Percentiles rank a stretch among this genome's conserved stretches.
These are phyloP conservation scores for Zaprionus vittiger DNA, from an alignment of 1,140 invertebrate species.

Conservation along the genomic window DNA sequence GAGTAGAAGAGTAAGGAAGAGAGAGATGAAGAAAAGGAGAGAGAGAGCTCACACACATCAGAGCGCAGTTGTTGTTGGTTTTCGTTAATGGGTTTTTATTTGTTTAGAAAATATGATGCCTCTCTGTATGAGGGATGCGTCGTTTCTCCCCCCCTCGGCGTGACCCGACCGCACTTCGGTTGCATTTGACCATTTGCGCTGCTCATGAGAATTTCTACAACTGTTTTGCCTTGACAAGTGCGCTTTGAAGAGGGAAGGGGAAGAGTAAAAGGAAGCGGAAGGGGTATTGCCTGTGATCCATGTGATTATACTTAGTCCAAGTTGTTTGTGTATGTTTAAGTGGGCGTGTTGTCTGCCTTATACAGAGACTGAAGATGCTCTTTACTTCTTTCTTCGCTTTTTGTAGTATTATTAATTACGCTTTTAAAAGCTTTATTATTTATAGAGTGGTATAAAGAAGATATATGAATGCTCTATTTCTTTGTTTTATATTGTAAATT, in stretches of 20 bases:
- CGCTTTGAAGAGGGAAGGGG: slow-evolving; percentile 28
- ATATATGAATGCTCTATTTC: no score
- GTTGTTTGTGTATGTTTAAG: slow-evolving; percentile 25
- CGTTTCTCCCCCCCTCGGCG: slow-evolving; percentile 25
- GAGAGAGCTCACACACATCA: slow-evolving; percentile 55
- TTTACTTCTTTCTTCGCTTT: neutral
- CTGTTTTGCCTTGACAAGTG: slow-evolving; percentile 74
- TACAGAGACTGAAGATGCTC: neutral
- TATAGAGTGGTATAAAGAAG: neutral
- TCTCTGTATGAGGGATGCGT: slow-evolving; percentile 53
- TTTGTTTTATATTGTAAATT: neutral
- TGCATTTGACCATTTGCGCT: slow-evolving; percentile 43
- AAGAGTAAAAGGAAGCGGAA: neutral
- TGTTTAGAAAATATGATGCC: slow-evolving; percentile 65
- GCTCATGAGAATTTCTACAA: slow-evolving; percentile 73
- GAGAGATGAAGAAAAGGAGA: neutral
- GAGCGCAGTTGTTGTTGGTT: slow-evolving; percentile 64
- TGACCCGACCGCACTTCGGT: neutral
- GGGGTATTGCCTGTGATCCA: slow-evolving; percentile 10
- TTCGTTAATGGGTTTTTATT: slow-evolving; percentile 81
- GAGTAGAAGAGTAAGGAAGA: neutral
- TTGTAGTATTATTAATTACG: slow-evolving; percentile 34
- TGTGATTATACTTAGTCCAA: slow-evolving; percentile 50
- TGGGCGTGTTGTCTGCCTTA: slow-evolving; percentile 33
- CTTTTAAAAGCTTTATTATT: slow-evolving; percentile 32